Conservation (phyloP, 2,113 vertebrate genomes). For the Pao palembangensis region DNA sequence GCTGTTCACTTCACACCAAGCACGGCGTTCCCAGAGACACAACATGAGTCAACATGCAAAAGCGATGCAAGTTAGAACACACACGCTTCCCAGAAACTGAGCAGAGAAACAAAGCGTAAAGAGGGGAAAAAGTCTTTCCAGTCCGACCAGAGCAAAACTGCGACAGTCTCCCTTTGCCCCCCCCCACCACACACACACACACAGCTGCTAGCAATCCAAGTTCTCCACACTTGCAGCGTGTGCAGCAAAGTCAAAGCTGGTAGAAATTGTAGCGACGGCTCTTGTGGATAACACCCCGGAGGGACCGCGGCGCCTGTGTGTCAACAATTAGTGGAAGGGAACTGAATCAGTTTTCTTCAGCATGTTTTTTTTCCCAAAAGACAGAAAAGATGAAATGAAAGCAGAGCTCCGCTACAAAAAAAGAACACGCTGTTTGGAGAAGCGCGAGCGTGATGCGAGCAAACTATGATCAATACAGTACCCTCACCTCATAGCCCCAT, state of each 20-base stretch:
- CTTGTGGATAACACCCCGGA: slow-evolving; percentile 52
- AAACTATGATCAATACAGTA: slow-evolving; percentile 61
- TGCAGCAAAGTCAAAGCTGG: slow-evolving; percentile 30
- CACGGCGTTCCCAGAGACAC: slow-evolving; percentile 44
- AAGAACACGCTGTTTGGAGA: slow-evolving; percentile 44
- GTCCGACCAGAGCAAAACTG: slow-evolving; percentile 59
- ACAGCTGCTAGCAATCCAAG: slow-evolving; percentile 49
- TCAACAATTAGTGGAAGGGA: slow-evolving; percentile 47
- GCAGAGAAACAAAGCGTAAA: slow-evolving; percentile 19
- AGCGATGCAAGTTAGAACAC: slow-evolving; percentile 58
- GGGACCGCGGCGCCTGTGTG: slow-evolving; percentile 51
- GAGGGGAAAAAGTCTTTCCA: slow-evolving; percentile 17
- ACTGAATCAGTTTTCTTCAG: slow-evolving; percentile 62
- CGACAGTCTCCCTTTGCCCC: slow-evolving; percentile 44
- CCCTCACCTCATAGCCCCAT: slow-evolving; percentile 37
- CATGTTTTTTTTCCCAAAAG: slow-evolving; percentile 43
- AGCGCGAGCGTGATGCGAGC: slow-evolving; percentile 53
- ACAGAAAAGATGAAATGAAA: slow-evolving; percentile 30
- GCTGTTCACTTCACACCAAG: slow-evolving; percentile 58
- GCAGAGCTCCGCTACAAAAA: slow-evolving; percentile 27
- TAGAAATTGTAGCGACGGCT: slow-evolving; percentile 9
- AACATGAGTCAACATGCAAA: slow-evolving; percentile 62
- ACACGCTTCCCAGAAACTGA: slow-evolving; percentile 51
- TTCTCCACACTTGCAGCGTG: slow-evolving; percentile 18
- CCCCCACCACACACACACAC: slow-evolving; percentile 45